Evolutionary conservation across 92 coral and sea anemone genomes (phyloP).

Genomic region (Paramuricea clavata): DNA sequence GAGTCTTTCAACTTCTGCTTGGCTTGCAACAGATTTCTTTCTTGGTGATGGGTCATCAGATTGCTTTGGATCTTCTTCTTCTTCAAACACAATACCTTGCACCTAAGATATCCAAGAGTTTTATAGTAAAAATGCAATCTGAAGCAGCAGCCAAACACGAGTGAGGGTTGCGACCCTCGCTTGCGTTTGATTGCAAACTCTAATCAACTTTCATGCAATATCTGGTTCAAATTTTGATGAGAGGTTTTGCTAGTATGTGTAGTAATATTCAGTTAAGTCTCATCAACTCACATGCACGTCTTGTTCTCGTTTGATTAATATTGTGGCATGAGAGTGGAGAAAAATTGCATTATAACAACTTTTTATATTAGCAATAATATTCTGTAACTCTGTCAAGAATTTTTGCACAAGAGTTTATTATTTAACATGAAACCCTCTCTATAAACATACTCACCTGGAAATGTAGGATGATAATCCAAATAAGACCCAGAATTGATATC

Average conservation of each 20-base stretch:
- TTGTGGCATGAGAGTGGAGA: too few relatives aligned
- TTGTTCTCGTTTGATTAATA: too few relatives aligned
- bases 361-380: background rate
- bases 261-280: too few relatives aligned
- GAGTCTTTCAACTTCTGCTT: constrained; percentile 26
- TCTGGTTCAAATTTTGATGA: too few relatives aligned
- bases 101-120: constrained; percentile 24
- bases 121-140: background rate
- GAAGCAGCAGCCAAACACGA: background rate
- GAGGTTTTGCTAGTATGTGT: too few relatives aligned
- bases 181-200: too few relatives aligned
- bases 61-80: background rate
- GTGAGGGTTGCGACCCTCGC: too few relatives aligned
- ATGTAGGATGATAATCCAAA: constrained; percentile 95
- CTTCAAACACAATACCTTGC: constrained; percentile 35
- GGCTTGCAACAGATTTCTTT: constrained; percentile 33
- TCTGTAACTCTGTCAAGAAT: background rate
- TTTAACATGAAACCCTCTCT: too few relatives aligned
- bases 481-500: constrained; percentile 87
- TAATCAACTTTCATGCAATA: too few relatives aligned
- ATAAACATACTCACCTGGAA: constrained; percentile 77
- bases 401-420: background rate
- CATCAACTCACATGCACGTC: too few relatives aligned
- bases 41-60: background rate
- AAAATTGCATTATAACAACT: too few relatives aligned